These are phyloP conservation scores for Cristatella mucedo DNA, from an alignment of 2,888 invertebrate species.

Conservation along the genomic window DNA sequence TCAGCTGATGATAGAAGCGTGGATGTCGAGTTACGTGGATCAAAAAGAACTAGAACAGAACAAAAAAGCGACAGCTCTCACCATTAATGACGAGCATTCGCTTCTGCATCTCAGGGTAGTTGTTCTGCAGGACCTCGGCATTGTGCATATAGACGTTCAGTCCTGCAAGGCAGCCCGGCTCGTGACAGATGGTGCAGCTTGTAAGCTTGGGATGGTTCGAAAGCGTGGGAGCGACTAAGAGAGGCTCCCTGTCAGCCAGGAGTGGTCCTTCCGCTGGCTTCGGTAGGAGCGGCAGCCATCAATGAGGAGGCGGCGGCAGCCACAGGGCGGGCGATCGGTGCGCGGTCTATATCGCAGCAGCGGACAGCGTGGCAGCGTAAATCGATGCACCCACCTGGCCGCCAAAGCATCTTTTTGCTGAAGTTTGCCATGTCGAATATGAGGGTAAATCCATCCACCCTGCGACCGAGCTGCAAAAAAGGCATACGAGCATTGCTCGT, in stretches of 20 bases:
- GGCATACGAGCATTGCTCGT: no score
- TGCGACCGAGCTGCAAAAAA: constrained; percentile 13
- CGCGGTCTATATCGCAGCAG: no score
- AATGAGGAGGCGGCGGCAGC: background rate
- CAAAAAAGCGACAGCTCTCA: no score
- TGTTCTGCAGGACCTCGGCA: constrained; percentile 69
- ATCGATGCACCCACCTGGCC: constrained; percentile 33
- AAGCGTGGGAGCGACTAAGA: no score
- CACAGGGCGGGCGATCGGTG: background rate
- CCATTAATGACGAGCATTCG: constrained; percentile 71
- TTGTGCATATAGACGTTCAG: constrained; percentile 3
- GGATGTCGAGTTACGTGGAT: no score
- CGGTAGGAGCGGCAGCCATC: background rate
- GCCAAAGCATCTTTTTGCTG: constrained; percentile 11
- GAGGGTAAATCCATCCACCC: constrained; percentile 10
- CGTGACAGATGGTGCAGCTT: no score
- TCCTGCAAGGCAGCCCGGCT: no score
- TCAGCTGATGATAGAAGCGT: no score
- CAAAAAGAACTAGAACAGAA: no score
- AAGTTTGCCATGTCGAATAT: constrained; percentile 13
- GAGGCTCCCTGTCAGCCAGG: no score
- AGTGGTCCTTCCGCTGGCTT: no score
- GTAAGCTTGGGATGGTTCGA: no score
- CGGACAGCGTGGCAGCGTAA: constrained; percentile 9
- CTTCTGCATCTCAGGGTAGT: constrained; percentile 78